These are phyloP conservation scores for Danaus melanippus DNA, from an alignment of 1,140 invertebrate genomes.

Conservation along the genomic window DNA sequence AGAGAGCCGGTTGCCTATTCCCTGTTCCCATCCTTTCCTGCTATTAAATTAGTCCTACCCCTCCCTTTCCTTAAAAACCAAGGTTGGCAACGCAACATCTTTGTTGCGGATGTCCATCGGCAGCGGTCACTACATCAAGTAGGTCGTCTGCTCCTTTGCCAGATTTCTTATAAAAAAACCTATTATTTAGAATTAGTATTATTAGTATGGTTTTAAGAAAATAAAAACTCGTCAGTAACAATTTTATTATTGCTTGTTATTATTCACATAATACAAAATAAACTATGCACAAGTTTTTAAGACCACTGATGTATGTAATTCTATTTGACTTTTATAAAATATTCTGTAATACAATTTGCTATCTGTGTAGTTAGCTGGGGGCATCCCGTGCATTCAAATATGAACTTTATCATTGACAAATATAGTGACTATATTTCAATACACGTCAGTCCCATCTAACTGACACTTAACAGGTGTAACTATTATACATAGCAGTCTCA, in stretches of 20 bases:
- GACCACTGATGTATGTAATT: slow-evolving; percentile 55
- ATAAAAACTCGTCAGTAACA: slow-evolving; percentile 58
- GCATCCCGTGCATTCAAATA: slow-evolving; percentile 16
- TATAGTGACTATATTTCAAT: neutral
- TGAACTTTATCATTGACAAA: neutral
- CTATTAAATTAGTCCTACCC: too few relatives aligned
- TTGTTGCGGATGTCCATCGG: too few relatives aligned
- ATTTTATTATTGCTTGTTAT: slow-evolving; percentile 72
- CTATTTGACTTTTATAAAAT: slow-evolving; percentile 61
- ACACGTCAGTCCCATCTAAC: slow-evolving; percentile 14
- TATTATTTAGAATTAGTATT: neutral
- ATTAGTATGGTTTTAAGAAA: slow-evolving; percentile 17
- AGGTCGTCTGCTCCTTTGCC: too few relatives aligned
- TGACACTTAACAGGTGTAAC: slow-evolving; percentile 30
- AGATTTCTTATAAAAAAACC: too few relatives aligned
- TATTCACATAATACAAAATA: slow-evolving; percentile 75
- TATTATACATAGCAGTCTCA: slow-evolving; percentile 50
- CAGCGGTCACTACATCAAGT: too few relatives aligned
- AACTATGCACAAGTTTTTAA: slow-evolving; percentile 73
- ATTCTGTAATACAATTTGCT: slow-evolving; percentile 54
- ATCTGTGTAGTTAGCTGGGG: slow-evolving; percentile 23
- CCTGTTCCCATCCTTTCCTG: too few relatives aligned
- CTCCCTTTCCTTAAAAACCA: too few relatives aligned
- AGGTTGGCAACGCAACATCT: too few relatives aligned
- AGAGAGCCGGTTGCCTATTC: too few relatives aligned